Evolutionary conservation across 2,888 invertebrate species (phyloP).

Genomic region (Agriopis aurantiaria): DNA sequence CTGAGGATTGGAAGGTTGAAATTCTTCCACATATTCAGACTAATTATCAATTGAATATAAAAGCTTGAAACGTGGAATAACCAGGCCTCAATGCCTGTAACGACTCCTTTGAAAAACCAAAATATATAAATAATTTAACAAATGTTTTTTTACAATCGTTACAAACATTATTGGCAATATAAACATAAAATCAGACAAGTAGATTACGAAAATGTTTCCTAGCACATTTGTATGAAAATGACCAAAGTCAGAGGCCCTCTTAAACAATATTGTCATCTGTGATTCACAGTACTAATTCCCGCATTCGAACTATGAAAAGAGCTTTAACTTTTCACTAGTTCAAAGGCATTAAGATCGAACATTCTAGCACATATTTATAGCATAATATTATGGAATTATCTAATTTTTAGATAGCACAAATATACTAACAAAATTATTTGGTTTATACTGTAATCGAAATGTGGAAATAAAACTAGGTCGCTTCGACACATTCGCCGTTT

Average conservation of each 20-base stretch:
- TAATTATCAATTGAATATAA: no score
- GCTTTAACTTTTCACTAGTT: slow-evolving; percentile 11
- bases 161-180: no score
- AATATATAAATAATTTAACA: no score
- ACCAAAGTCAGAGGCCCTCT: neutral
- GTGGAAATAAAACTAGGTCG: slow-evolving; percentile 40
- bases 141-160: no score
- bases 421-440: slow-evolving; percentile 48
- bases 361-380: slow-evolving; percentile 26
- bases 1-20: no score
- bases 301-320: slow-evolving; percentile 9
- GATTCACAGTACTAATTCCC: slow-evolving; percentile 18
- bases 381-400: slow-evolving; percentile 33
- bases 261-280: slow-evolving; percentile 14
- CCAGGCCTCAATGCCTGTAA: no score
- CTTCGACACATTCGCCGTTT: slow-evolving; percentile 60
- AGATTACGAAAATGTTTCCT: no score
- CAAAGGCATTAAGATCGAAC: slow-evolving; percentile 23
- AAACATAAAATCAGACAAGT: no score
- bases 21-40: no score
- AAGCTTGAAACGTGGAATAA: no score
- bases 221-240: no score
- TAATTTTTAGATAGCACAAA: slow-evolving; percentile 47
- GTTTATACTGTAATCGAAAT: slow-evolving; percentile 36
- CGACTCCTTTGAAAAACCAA: no score